A percentile compares a stretch with the other conserved stretches of the same genome.
Evolutionary conservation across 1,140 invertebrate genomes (phyloP).

Genomic region (fruit fly (Drosophila melanogaster)): DNA sequence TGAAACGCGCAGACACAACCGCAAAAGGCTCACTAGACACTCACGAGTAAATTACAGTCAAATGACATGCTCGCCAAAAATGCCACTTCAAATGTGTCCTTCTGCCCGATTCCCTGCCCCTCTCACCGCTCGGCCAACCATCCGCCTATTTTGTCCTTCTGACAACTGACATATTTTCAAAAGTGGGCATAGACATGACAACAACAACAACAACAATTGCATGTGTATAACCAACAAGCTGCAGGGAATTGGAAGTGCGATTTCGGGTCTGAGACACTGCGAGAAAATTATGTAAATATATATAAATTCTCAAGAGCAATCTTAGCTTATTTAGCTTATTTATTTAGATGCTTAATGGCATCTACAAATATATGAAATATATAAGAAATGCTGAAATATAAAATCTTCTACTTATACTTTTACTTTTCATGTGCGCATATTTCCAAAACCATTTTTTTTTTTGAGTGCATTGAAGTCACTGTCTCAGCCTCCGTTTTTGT

Average conservation of each 20-base stretch:
- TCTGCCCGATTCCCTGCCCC: slow-evolving; percentile 1
- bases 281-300: not conserved
- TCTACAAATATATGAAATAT: too few relatives aligned
- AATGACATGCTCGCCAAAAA: slow-evolving; percentile 80
- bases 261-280: slow-evolving; percentile 25
- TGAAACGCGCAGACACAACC: slow-evolving; percentile 42
- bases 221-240: slow-evolving; percentile 49
- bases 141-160: slow-evolving; percentile 16
- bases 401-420: too few relatives aligned
- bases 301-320: too few relatives aligned
- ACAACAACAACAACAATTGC: slow-evolving; percentile 69
- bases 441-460: slow-evolving; percentile 1
- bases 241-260: slow-evolving; percentile 36
- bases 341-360: too few relatives aligned
- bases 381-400: too few relatives aligned
- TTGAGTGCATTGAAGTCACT: slow-evolving; percentile 53
- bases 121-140: not conserved
- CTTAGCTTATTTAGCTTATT: too few relatives aligned
- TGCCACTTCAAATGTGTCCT: slow-evolving; percentile 66
- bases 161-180: slow-evolving; percentile 78
- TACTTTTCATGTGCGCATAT: too few relatives aligned
- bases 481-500: slow-evolving; percentile 60
- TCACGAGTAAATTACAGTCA: slow-evolving; percentile 77
- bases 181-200: slow-evolving; percentile 82
- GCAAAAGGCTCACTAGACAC: slow-evolving; percentile 33